These are phyloP conservation scores for Musca vetustissima DNA, from an alignment of 1,140 invertebrate genomes.

Conservation along the genomic window DNA sequence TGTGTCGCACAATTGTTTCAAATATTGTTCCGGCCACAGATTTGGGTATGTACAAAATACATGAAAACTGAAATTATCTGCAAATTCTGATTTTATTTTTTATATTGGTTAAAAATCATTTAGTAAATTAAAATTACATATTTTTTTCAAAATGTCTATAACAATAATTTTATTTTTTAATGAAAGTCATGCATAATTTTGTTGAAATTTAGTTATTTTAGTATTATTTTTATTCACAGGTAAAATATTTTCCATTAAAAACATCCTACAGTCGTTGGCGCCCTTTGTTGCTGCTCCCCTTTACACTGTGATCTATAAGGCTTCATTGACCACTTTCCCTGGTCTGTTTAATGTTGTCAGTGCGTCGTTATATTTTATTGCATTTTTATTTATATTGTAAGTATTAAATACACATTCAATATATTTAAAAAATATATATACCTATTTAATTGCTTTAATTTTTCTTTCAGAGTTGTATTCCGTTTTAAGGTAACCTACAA, in stretches of 20 bases:
- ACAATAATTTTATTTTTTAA: too few relatives aligned
- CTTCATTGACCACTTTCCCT: constrained; percentile 59
- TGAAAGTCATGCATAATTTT: too few relatives aligned
- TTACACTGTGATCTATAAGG: constrained; percentile 65
- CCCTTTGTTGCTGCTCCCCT: constrained; percentile 63
- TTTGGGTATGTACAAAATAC: constrained; percentile 57
- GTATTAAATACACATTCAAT: constrained; percentile 30
- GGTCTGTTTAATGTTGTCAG: constrained; percentile 62
- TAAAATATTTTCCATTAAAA: constrained; percentile 65
- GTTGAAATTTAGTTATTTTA: too few relatives aligned
- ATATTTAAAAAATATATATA: constrained; percentile 28
- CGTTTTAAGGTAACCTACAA: constrained; percentile 45
- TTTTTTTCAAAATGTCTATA: too few relatives aligned
- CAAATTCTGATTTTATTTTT: too few relatives aligned
- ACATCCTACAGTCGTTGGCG: constrained; percentile 64
- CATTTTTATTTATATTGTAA: constrained; percentile 59
- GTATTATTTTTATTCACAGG: constrained; percentile 48
- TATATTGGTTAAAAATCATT: too few relatives aligned
- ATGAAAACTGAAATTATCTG: too few relatives aligned
- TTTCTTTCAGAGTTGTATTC: constrained; percentile 39
- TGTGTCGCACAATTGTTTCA: constrained; percentile 66
- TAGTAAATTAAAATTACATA: too few relatives aligned
- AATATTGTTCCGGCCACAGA: constrained; percentile 68
- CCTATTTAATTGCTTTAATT: neutral
- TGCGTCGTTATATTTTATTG: constrained; percentile 52